Evolutionary conservation across 2,113 vertebrate species (phyloP).

Genomic region (Erinaceus europaeus): DNA sequence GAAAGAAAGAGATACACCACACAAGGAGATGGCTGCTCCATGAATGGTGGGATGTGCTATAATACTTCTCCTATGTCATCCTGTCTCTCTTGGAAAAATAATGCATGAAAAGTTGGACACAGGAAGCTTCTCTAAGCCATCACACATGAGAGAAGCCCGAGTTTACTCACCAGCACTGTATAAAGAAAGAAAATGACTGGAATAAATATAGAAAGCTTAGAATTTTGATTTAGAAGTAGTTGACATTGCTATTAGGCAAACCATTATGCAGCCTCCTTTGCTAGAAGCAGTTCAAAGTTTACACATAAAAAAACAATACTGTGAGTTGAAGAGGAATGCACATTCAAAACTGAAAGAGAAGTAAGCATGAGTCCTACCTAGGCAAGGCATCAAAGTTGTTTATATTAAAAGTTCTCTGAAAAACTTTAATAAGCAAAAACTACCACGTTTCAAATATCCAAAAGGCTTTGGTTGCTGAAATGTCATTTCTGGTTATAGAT

Average conservation of each 20-base stretch:
- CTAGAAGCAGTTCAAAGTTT: background rate
- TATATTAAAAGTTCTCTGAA: conserved; percentile 40
- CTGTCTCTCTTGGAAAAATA: no score
- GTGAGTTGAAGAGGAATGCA: background rate
- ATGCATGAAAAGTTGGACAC: no score
- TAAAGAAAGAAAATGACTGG: background rate
- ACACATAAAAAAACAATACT: background rate
- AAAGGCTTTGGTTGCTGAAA: conserved; percentile 40
- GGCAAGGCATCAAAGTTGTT: conserved; percentile 34
- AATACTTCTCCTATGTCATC: no score
- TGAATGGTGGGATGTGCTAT: no score
- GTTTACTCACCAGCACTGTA: no score
- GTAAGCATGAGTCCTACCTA: conserved; percentile 20
- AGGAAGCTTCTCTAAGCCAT: no score
- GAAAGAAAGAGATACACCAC: no score
- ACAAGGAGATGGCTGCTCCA: no score
- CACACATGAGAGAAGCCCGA: no score
- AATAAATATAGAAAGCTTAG: background rate
- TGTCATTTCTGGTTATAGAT: conserved; percentile 47
- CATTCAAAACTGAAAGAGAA: conserved; percentile 16
- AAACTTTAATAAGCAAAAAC: background rate
- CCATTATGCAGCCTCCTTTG: background rate
- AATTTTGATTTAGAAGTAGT: background rate
- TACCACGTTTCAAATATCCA: conserved; percentile 58
- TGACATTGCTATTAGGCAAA: background rate